These are phyloP conservation scores for Dicaeum eximium DNA, from an alignment of 2,113 vertebrate species.

Conservation along the genomic window DNA sequence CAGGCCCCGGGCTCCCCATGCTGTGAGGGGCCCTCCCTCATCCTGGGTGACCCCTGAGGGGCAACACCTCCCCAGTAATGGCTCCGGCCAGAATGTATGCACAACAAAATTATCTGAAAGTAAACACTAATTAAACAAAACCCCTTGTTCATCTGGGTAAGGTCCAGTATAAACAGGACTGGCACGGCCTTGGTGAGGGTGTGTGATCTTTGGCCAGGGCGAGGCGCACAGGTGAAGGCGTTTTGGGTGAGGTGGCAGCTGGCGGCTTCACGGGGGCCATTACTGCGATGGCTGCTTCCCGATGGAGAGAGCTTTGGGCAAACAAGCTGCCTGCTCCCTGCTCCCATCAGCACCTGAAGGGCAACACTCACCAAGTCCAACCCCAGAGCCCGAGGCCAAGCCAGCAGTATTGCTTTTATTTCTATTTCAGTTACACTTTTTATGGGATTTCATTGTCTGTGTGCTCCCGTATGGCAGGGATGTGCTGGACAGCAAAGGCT, in stretches of 20 bases:
- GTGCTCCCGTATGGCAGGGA: not conserved
- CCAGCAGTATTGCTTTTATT: not conserved
- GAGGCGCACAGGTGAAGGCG: fast-evolving
- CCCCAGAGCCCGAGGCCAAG: not conserved
- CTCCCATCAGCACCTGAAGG: not conserved
- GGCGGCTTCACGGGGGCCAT: not conserved
- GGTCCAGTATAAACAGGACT: not conserved
- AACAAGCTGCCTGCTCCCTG: not conserved
- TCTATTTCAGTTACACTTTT: not conserved
- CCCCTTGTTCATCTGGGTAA: not conserved
- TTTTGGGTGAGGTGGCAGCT: fast-evolving
- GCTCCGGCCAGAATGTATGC: fast-evolving
- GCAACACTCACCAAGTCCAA: not conserved
- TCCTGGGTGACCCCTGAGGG: not conserved
- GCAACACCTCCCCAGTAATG: no score
- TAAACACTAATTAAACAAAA: not conserved
- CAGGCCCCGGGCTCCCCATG: fast-evolving
- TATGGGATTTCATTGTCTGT: not conserved
- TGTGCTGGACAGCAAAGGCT: not conserved
- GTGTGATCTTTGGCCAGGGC: not conserved
- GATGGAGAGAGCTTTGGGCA: not conserved
- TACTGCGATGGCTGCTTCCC: fast-evolving
- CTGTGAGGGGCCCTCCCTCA: fast-evolving
- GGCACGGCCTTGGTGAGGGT: not conserved
- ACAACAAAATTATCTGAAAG: not conserved